These are phyloP conservation scores for Spisula solida DNA, from an alignment of 2,888 invertebrate genomes.

Conservation along the genomic window DNA sequence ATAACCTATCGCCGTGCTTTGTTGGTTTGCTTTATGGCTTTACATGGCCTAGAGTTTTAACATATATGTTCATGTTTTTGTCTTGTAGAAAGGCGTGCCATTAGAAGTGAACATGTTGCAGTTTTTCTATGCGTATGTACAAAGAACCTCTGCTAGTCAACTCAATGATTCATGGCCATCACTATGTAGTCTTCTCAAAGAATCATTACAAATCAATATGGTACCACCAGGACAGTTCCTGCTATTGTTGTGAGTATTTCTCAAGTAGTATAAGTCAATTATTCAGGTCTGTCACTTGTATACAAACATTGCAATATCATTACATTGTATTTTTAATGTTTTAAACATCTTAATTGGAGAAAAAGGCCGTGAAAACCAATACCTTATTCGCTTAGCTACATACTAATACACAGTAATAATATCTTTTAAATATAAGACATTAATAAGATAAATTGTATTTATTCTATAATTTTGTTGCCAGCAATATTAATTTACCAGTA, in stretches of 20 bases:
- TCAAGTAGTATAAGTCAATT: too few relatives aligned
- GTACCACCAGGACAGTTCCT: conserved; percentile 94
- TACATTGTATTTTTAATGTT: too few relatives aligned
- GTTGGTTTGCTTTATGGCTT: neutral
- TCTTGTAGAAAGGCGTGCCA: conserved; percentile 87
- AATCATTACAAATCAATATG: conserved; percentile 91
- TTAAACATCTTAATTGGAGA: too few relatives aligned
- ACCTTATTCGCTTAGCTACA: too few relatives aligned
- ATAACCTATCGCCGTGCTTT: neutral
- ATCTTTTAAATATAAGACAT: too few relatives aligned
- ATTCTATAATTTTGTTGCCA: too few relatives aligned
- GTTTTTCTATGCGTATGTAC: conserved; percentile 92
- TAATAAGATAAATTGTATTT: too few relatives aligned
- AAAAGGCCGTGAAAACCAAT: too few relatives aligned
- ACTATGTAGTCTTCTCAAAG: conserved; percentile 92
- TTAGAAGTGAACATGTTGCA: conserved; percentile 95
- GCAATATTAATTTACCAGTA: too few relatives aligned
- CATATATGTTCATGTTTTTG: conserved; percentile 1
- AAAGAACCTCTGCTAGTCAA: conserved; percentile 90
- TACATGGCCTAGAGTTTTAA: neutral
- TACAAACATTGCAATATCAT: too few relatives aligned
- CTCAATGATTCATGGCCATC: conserved; percentile 94
- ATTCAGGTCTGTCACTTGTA: too few relatives aligned
- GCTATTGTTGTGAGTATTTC: conserved; percentile 90
- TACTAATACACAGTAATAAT: too few relatives aligned